Conservation (phyloP, 2,113 vertebrate species). For the Helogale parvula region DNA sequence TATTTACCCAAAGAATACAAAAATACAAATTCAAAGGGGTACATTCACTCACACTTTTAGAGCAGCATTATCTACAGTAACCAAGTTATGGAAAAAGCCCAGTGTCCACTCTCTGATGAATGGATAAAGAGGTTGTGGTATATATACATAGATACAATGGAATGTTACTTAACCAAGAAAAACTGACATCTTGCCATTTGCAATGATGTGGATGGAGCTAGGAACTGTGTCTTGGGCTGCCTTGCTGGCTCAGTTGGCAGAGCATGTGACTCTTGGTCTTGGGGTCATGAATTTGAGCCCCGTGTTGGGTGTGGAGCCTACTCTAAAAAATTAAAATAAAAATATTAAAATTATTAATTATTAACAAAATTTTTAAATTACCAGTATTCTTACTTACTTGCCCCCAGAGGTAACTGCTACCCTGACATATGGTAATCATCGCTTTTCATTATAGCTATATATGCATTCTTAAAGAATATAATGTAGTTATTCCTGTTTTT, state of each 20-base stretch:
- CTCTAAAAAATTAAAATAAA: too few species aligned
- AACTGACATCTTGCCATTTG: not conserved
- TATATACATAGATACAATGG: not conserved
- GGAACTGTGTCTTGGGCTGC: not conserved
- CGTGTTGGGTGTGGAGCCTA: too few species aligned
- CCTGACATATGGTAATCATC: not conserved
- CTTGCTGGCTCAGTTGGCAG: too few species aligned
- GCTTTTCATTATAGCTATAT: not conserved
- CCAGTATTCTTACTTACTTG: not conserved
- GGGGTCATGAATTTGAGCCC: too few species aligned
- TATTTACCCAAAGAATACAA: not conserved
- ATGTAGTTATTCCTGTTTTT: not conserved
- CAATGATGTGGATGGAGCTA: not conserved
- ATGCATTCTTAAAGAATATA: not conserved
- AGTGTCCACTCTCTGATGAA: not conserved
- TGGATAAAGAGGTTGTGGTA: not conserved
- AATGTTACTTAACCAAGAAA: not conserved
- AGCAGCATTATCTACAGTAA: not conserved
- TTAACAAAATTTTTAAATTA: too few species aligned
- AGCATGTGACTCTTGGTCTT: too few species aligned
- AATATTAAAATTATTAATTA: too few species aligned
- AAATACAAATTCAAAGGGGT: not conserved
- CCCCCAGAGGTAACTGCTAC: not conserved
- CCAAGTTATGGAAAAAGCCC: not conserved
- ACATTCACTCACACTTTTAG: not conserved